Percentiles rank a stretch among this genome's conserved stretches.
phyloP scores from a whole-genome alignment of 2,888 invertebrate genomes.

The Pseudeuparius sepicola region DNA sequence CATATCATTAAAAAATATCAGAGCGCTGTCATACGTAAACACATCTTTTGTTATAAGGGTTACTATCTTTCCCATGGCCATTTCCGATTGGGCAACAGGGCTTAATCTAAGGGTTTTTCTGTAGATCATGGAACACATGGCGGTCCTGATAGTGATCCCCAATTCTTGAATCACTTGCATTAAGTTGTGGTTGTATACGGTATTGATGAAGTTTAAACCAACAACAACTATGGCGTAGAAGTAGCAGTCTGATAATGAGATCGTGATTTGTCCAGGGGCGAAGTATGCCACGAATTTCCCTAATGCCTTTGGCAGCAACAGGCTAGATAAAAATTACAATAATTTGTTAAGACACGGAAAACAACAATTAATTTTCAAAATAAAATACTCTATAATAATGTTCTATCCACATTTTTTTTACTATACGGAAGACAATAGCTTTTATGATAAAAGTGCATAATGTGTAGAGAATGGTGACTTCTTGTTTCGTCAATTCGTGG shows the following conservation, averaged over 20 bases:
- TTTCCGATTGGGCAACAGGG: constrained; percentile 52
- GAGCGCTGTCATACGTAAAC: constrained; percentile 76
- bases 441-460: too few species aligned
- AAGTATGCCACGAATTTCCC: constrained; percentile 30
- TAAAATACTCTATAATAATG: too few species aligned
- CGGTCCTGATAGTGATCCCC: constrained; percentile 67
- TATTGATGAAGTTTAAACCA: constrained; percentile 57
- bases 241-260: constrained; percentile 45
- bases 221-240: constrained; percentile 64
- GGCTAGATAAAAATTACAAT: constrained; percentile 25
- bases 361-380: too few species aligned
- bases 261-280: constrained; percentile 22
- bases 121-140: constrained; percentile 40
- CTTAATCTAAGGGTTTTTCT: constrained; percentile 13
- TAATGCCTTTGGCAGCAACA: constrained; percentile 27
- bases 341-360: too few species aligned
- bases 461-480: too few species aligned
- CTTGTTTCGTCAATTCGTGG: too few species aligned
- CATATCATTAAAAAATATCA: constrained; percentile 80
- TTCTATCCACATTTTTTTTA: too few species aligned
- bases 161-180: constrained; percentile 62
- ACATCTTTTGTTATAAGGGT: constrained; percentile 91
- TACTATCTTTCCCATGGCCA: constrained; percentile 62
- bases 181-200: constrained; percentile 61
- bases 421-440: too few species aligned